Evolutionary conservation across 2,888 invertebrate genomes (phyloP).

Genomic region (Leptinotarsa juncta): DNA sequence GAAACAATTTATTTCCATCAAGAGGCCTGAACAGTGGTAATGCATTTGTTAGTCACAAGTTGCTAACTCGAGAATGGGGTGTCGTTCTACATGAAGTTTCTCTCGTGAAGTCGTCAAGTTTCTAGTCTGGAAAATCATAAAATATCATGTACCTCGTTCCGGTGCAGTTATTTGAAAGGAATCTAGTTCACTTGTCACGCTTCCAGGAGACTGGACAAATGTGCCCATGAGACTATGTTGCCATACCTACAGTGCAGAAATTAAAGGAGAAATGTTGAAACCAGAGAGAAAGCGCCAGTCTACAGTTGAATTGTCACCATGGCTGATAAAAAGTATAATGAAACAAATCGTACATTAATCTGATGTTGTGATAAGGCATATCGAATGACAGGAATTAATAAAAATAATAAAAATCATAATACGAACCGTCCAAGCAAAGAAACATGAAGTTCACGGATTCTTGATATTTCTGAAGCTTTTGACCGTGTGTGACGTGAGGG

Average conservation of each 20-base stretch:
- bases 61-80: constrained; percentile 6
- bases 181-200: constrained; percentile 4
- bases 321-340: too few species aligned
- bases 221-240: neutral
- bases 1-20: neutral
- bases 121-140: constrained; percentile 22
- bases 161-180: constrained; percentile 8
- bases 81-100: constrained; percentile 12
- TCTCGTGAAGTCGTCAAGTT: constrained; percentile 2
- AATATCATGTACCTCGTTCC: constrained; percentile 14
- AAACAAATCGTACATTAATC: too few species aligned
- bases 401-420: too few species aligned
- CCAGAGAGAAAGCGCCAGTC: too few species aligned
- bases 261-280: too few species aligned
- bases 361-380: too few species aligned
- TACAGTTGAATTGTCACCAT: too few species aligned
- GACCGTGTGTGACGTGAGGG: too few species aligned
- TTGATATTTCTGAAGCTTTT: too few species aligned
- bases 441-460: too few species aligned
- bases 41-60: neutral
- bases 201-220: neutral
- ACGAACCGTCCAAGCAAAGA: too few species aligned
- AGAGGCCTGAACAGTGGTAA: constrained; percentile 2
- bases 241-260: neutral
- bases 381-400: too few species aligned